A percentile compares a stretch with the other conserved stretches of the same genome.
These are phyloP conservation scores for Laticauda laticaudata DNA, from an alignment of 2,113 vertebrate species.

Conservation along the genomic window DNA sequence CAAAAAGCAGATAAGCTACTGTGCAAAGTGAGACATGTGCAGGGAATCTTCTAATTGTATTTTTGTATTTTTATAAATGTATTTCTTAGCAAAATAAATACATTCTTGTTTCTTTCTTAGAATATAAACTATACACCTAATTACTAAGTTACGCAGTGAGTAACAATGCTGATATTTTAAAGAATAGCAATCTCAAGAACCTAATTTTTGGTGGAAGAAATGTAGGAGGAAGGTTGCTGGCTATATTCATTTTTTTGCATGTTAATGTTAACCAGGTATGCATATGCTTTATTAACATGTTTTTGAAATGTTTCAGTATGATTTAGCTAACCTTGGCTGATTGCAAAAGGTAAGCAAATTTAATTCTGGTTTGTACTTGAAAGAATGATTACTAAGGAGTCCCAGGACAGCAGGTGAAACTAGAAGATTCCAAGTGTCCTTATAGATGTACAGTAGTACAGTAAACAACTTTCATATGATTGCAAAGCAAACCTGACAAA, in stretches of 20 bases:
- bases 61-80: background rate
- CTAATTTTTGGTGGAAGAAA: background rate
- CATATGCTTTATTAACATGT: background rate
- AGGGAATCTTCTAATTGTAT: background rate
- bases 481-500: background rate
- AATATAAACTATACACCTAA: conserved; percentile 5
- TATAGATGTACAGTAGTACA: background rate
- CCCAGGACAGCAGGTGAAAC: background rate
- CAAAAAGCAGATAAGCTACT: background rate
- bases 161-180: background rate
- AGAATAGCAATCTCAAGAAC: background rate
- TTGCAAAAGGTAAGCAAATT: background rate
- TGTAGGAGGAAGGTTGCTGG: background rate
- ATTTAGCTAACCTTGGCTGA: background rate
- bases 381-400: background rate
- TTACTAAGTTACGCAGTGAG: background rate
- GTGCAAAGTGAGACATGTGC: background rate
- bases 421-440: background rate
- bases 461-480: background rate
- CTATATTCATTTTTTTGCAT: background rate
- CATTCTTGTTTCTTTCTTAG: background rate
- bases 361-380: background rate
- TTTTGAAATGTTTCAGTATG: background rate
- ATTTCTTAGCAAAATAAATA: background rate
- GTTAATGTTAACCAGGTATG: background rate